Conservation (phyloP, 2,113 vertebrate genomes). For the Oreocharis arfaki region DNA sequence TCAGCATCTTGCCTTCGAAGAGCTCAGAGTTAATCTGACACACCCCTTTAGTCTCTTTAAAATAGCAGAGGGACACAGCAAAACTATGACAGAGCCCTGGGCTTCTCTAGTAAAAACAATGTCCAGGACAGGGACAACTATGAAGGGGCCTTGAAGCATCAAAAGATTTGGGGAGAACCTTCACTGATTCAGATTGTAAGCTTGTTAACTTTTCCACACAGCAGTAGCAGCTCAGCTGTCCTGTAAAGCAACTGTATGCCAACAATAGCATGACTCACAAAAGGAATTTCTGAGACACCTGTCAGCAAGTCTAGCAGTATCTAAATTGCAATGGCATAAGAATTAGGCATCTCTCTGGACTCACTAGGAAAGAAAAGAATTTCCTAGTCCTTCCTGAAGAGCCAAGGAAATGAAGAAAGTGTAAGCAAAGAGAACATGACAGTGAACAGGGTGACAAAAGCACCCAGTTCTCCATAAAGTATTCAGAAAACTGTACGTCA, state of each 20-base stretch:
- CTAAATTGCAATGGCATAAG: slow-evolving; percentile 1
- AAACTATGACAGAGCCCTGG: not conserved
- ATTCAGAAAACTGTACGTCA: not conserved
- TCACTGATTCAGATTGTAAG: not conserved
- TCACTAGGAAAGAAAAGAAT: not conserved
- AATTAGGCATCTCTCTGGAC: not conserved
- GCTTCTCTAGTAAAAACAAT: not conserved
- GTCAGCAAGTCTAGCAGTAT: not conserved
- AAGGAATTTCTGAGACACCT: not conserved
- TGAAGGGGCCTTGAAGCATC: not conserved
- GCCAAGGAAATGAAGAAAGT: not conserved
- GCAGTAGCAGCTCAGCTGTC: not conserved
- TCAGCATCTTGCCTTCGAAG: not conserved
- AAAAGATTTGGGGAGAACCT: not conserved
- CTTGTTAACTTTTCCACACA: not conserved
- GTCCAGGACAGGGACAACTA: not conserved
- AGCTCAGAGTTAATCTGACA: not conserved
- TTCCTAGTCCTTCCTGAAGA: not conserved
- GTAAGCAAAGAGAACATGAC: not conserved
- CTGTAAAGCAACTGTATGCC: not conserved
- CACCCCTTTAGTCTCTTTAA: not conserved
- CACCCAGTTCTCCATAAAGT: not conserved
- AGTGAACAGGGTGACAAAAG: not conserved
- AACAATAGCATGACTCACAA: not conserved
- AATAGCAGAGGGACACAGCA: not conserved